Percentiles rank a stretch among this genome's conserved stretches.
These are phyloP conservation scores for Heteropelma amictum DNA, from an alignment of 2,888 invertebrate species.

Conservation along the genomic window DNA sequence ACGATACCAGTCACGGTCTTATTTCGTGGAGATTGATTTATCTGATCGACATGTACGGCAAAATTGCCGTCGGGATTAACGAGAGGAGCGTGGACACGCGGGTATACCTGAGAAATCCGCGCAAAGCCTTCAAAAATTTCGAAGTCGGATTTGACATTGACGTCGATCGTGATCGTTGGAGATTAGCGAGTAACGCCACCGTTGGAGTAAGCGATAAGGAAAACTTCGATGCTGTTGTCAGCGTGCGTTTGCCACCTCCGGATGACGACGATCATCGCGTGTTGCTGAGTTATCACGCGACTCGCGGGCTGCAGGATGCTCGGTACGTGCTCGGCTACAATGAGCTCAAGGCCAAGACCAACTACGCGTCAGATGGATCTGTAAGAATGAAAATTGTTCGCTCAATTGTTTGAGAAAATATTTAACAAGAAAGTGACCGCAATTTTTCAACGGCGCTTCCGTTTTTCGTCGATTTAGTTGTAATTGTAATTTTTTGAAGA, in stretches of 20 bases:
- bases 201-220: constrained; percentile 78
- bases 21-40: constrained; percentile 80
- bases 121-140: constrained; percentile 78
- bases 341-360: constrained; percentile 79
- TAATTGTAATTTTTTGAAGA: too few species aligned
- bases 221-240: constrained; percentile 80
- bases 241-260: constrained; percentile 82
- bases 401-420: too few species aligned
- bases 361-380: constrained; percentile 81
- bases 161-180: constrained; percentile 81
- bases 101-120: constrained; percentile 80
- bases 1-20: constrained; percentile 77
- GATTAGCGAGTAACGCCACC: constrained; percentile 81
- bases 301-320: constrained; percentile 75
- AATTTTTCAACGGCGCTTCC: too few species aligned
- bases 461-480: not conserved
- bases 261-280: constrained; percentile 83
- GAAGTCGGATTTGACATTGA: constrained; percentile 80
- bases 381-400: too few species aligned
- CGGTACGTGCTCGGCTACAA: constrained; percentile 80
- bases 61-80: constrained; percentile 69
- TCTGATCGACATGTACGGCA: constrained; percentile 75
- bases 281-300: constrained; percentile 78
- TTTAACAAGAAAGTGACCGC: too few species aligned
- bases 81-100: constrained; percentile 78